Base-by-base conservation (phyloP, 1,140 invertebrate species). In the Phortica variegata region DNA sequence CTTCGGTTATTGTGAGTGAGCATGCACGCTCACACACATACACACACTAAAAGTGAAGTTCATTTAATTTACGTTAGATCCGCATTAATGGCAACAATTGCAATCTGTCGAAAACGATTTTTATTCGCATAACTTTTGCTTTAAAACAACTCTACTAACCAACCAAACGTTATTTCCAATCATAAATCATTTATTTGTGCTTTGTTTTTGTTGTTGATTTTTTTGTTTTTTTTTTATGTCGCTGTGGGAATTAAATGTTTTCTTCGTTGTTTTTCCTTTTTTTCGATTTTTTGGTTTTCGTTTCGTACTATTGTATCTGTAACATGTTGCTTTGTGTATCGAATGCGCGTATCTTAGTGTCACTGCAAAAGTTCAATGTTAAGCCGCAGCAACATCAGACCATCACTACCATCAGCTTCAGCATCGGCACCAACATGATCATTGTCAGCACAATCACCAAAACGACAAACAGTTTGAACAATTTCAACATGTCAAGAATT, bases 121-220 rank as follows among this genome's bases (percentile, higher is more conserved):
- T 56, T 62, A 34, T 4, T 5, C 16, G 12, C 26, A 29, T 29
- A 29, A 29, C 26, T 29, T 29, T 7, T 6, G 16, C 36, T 15
- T 12, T 15, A 17, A 16, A 3, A 17, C 36, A 38, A 38, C 7
- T 38, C 6, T 4, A 38, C n/a, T n/a, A n/a, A n/a, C n/a, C n/a
- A n/a, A n/a, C n/a, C 18, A 17, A 17, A 38, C 15, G 18, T 19
- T 40, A 43, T 42, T 31, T 51, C 23, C 20, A 56, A 60, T 54
- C 65, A 68, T 69, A 68, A 68, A 68, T 68, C 63, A 68, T 69
- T 68, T 49, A 49, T 56, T 52, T n/a, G n/a, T n/a, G n/a, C n/a
- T n/a, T n/a, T n/a, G n/a, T n/a, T n/a, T n/a, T n/a, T n/a, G n/a
- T n/a, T n/a, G n/a, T n/a, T n/a, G n/a, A n/a, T n/a, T n/a, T n/a